Percentiles rank a stretch among this genome's conserved stretches.
These are phyloP conservation scores for Aphrocallistes beatrix DNA, from an alignment of 37 sponge, comb jelly and placozoan genomes.

Conservation along the genomic window DNA sequence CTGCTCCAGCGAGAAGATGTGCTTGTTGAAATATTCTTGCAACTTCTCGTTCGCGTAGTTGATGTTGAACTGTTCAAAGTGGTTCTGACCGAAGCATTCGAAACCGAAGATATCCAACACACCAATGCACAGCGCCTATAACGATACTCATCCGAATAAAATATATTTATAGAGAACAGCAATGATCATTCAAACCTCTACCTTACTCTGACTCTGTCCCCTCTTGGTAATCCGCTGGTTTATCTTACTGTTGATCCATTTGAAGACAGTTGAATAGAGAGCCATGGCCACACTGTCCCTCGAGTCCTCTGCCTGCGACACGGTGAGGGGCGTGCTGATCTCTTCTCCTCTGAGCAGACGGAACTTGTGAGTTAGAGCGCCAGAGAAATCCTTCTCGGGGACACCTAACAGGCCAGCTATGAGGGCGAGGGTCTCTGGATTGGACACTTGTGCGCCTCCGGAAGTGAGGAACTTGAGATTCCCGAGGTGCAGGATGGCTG, in stretches of 20 bases:
- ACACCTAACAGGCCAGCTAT: conserved; percentile 54
- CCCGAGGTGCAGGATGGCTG: conserved; percentile 72
- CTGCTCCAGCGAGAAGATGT: conserved; percentile 99
- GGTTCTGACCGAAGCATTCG: conserved; percentile 85
- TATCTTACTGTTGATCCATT: conserved; percentile 73
- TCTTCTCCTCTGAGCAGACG: conserved; percentile 85
- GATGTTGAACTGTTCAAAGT: conserved; percentile 99
- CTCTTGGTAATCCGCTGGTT: conserved; percentile 39
- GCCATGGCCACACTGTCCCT: conserved; percentile 87
- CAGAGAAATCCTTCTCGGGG: conserved; percentile 50
- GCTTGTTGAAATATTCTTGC: conserved; percentile 98
- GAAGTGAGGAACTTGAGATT: conserved; percentile 74
- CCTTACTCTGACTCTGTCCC: not conserved
- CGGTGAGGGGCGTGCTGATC: conserved; percentile 81
- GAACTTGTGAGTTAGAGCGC: conserved; percentile 77
- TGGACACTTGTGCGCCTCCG: conserved; percentile 79
- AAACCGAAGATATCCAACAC: conserved; percentile 97
- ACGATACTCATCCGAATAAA: conserved; percentile 22
- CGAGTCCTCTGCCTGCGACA: conserved; percentile 66
- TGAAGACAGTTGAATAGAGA: conserved; percentile 66
- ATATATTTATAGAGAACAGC: not conserved
- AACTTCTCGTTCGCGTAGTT: conserved; percentile 99
- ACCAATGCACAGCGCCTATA: conserved; percentile 65
- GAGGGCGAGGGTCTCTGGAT: conserved; percentile 28
- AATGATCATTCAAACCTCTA: not conserved